Percentiles rank a stretch among this genome's conserved stretches.
Evolutionary conservation across 35 echinoderm and acorn worm species (phyloP).

Genomic region (Amphiura filiformis): DNA sequence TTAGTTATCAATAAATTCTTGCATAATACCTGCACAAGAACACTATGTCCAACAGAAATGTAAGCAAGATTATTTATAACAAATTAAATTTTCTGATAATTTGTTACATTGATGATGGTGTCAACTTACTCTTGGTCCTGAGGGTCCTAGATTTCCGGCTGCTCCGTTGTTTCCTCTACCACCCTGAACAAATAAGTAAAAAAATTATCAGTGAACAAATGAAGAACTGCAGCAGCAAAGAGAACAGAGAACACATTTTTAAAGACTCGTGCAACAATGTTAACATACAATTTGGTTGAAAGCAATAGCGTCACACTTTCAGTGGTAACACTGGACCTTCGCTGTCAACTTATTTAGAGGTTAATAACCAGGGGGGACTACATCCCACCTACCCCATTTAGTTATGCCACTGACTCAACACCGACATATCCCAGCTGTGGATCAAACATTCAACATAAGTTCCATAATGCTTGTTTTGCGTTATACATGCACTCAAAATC

Average conservation of each 20-base stretch:
- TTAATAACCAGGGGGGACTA: too few relatives aligned
- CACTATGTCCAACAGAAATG: not conserved
- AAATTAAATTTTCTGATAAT: not conserved
- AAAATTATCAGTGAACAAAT: not conserved
- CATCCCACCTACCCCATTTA: too few relatives aligned
- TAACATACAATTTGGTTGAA: not conserved
- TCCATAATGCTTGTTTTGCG: too few relatives aligned
- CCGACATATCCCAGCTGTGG: too few relatives aligned
- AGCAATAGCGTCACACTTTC: not conserved
- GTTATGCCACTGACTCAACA: too few relatives aligned
- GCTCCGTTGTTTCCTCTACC: not conserved
- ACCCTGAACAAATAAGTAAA: not conserved
- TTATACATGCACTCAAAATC: too few relatives aligned
- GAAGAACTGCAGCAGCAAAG: too few relatives aligned
- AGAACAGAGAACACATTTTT: too few relatives aligned
- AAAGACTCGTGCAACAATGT: not conserved
- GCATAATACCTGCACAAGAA: not conserved
- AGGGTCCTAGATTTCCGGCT: slow-evolving; percentile 4
- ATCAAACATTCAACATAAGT: too few relatives aligned
- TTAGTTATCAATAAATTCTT: not conserved
- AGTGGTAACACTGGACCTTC: not conserved
- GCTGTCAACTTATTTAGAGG: not conserved
- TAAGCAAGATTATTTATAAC: not conserved
- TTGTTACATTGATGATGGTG: not conserved
- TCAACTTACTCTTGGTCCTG: slow-evolving; percentile 17